These are phyloP conservation scores for Erynnis tages DNA, from an alignment of 2,888 invertebrate species.

Conservation along the genomic window DNA sequence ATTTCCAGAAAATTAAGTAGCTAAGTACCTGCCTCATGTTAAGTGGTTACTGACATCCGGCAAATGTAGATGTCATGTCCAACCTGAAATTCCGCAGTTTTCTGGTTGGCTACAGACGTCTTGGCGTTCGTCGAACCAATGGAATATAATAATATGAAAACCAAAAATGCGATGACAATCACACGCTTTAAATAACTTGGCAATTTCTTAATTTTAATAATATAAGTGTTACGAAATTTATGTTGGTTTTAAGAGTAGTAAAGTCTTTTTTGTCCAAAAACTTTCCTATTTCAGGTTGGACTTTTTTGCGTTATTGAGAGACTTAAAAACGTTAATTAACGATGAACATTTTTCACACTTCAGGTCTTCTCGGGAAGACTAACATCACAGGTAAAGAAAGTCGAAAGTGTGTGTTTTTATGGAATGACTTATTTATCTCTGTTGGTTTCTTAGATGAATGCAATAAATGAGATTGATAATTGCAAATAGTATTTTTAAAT, in stretches of 20 bases:
- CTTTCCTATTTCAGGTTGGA: slow-evolving; percentile 80
- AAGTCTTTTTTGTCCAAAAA: slow-evolving; percentile 53
- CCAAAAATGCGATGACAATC: too few species aligned
- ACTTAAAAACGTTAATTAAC: slow-evolving; percentile 73
- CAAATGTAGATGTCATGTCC: background rate
- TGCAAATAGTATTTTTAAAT: background rate
- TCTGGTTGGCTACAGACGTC: background rate
- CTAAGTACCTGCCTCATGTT: background rate
- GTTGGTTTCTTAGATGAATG: slow-evolving; percentile 48
- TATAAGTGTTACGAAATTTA: background rate
- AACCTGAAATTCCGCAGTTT: background rate
- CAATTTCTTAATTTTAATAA: too few species aligned
- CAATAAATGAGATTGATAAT: slow-evolving; percentile 44
- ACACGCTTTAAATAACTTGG: too few species aligned
- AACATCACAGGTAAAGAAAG: slow-evolving; percentile 79
- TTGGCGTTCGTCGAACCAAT: background rate
- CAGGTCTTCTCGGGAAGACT: slow-evolving; percentile 83
- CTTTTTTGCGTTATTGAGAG: slow-evolving; percentile 60
- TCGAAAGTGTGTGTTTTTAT: slow-evolving; percentile 62
- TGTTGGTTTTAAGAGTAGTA: background rate
- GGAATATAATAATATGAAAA: background rate
- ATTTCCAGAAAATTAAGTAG: slow-evolving; percentile 45
- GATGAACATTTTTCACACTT: slow-evolving; percentile 80
- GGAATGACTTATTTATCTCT: slow-evolving; percentile 60
- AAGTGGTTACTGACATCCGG: slow-evolving; percentile 4